phyloP scores from a whole-genome alignment of 2,113 vertebrate species.

The Plecturocebus donacophilus region DNA sequence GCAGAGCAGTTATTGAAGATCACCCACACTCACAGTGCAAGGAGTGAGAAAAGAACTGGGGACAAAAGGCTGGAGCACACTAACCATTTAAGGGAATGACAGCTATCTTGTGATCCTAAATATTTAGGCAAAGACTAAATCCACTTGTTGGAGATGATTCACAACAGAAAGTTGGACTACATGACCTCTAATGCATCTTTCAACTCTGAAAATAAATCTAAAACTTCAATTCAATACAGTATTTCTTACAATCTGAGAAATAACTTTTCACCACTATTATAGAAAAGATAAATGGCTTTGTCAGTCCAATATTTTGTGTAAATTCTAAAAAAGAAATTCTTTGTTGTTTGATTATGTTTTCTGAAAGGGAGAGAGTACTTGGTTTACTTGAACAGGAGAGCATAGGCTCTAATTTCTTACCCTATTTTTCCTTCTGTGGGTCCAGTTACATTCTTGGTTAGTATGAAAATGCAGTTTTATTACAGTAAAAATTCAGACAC shows the following conservation, averaged over 20 bases:
- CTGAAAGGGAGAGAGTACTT: not conserved
- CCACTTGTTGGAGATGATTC: not conserved
- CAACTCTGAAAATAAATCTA: conserved; percentile 12
- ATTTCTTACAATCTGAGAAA: not conserved
- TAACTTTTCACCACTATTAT: not conserved
- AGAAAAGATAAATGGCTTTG: conserved; percentile 47
- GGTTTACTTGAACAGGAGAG: not conserved
- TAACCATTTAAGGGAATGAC: not conserved
- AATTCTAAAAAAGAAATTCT: not conserved
- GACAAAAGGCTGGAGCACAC: not conserved
- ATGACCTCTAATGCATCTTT: not conserved
- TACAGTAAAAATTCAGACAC: not conserved
- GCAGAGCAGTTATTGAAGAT: not conserved
- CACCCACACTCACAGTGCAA: not conserved
- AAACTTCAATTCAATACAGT: not conserved
- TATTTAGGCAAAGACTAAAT: not conserved
- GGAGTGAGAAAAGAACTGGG: no score
- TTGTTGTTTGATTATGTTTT: not conserved
- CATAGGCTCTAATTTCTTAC: not conserved
- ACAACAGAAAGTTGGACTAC: not conserved
- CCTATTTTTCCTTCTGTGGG: not conserved
- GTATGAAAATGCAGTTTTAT: not conserved
- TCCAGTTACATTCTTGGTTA: not conserved
- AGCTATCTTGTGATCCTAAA: not conserved
- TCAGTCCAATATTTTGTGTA: not conserved